Evolutionary conservation across 2,113 vertebrate species (phyloP).

Genomic region (Illadopsis cleaveri): DNA sequence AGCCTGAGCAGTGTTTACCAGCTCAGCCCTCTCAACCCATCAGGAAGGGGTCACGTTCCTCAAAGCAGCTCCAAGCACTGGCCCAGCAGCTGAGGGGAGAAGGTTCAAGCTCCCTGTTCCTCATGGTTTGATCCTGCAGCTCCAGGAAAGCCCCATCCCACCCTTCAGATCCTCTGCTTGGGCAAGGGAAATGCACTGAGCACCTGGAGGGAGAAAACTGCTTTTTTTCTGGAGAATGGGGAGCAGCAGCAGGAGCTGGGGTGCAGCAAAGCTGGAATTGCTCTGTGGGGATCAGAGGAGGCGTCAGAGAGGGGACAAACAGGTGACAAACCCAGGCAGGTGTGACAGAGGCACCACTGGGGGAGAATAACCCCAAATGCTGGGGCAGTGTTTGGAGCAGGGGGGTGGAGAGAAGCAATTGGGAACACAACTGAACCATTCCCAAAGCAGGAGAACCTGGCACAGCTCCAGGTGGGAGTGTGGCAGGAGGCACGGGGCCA

Average conservation of each 20-base stretch:
- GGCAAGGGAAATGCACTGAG: rapidly evolving
- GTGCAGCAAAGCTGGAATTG: neutral
- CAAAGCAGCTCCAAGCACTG: neutral
- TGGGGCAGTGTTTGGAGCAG: neutral
- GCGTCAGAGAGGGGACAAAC: neutral
- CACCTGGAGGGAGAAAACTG: neutral
- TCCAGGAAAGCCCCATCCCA: neutral
- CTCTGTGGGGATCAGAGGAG: neutral
- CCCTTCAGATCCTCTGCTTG: rapidly evolving
- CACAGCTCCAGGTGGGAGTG: neutral
- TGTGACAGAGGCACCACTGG: rapidly evolving
- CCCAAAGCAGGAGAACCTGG: neutral
- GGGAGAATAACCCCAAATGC: neutral
- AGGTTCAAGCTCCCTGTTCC: neutral
- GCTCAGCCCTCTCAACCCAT: neutral
- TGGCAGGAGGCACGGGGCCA: neutral
- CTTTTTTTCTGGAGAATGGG: neutral
- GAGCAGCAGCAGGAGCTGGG: neutral
- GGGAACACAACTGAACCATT: neutral
- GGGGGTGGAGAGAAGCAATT: neutral
- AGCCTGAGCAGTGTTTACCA: neutral
- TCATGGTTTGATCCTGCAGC: neutral
- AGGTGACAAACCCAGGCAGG: neutral
- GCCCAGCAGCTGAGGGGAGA: neutral
- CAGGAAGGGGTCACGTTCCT: rapidly evolving